Evolutionary conservation across 92 coral and sea anemone genomes (phyloP), one percentile per base, ranked within the genome.

Genomic region (Siderastrea radians): DNA sequence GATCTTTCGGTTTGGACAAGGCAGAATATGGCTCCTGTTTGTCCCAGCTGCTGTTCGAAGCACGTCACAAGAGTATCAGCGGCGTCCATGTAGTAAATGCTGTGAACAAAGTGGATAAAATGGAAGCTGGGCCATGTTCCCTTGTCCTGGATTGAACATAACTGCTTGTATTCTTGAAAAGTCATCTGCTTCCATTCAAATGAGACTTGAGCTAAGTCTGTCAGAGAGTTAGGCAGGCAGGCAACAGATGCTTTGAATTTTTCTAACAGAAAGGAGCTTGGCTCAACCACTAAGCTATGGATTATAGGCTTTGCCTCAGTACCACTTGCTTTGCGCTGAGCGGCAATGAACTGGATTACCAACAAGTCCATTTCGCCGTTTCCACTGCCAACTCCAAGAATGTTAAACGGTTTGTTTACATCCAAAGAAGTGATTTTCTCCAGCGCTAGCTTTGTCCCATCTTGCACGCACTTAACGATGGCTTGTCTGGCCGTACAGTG

Each of bases 51-150:
- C 13, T 86, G 53, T 19, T 74, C 68, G 69, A 79, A 90, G 71
- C 90, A 86, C 15, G 74, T 73, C 16, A 38, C 38, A 63, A 90
- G 83, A 1, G 91, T 8, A 3, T 84, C 84, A 12, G 62, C 88
- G 17, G 91, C 93, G 12, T 90, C 88, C 93, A 86, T 90, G 84
- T 86, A 90, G 46, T 90, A 90, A 60, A 90, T 80, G 61, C 93
- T 90, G 73, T 90, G 90, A 0, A 86, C 61, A 19, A 86, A 90
- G 49, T 90, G 90, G 50, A 90, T 75, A 38, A 86, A 86, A 64
- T 81, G 78, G 19, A 86, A 81, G 54, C 61, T 61, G 38, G 68
- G 77, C 79, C 65, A 58, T 5, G 55, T 15, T 19, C 55, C 79
- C 14, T 53, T 77, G 62, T 85, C 79, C 38, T 62, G 61, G 65